Conservation (phyloP, 1,140 invertebrate species). For the Dendrolimus kikuchii region DNA sequence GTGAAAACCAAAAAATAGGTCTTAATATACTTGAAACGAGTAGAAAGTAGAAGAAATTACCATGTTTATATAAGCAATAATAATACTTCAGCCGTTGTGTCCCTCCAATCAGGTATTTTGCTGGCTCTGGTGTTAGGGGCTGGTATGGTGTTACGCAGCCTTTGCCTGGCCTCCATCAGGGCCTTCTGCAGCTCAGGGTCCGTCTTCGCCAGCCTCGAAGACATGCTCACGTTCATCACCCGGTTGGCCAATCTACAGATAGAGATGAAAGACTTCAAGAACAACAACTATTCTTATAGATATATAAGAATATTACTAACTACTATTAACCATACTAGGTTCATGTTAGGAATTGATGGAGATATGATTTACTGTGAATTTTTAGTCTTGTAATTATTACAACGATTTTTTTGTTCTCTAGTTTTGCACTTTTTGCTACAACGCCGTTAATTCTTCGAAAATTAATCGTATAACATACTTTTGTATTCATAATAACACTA, state of each 20-base stretch:
- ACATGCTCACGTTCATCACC: conserved; percentile 94
- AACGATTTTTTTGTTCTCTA: too few relatives aligned
- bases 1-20: not conserved
- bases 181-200: conserved; percentile 91
- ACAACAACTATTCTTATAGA: too few relatives aligned
- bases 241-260: conserved; percentile 90
- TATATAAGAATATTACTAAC: not conserved
- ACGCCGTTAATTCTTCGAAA: too few relatives aligned
- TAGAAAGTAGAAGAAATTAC: not conserved
- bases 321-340: not conserved
- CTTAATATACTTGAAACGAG: not conserved
- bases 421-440: too few relatives aligned
- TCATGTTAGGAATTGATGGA: not conserved
- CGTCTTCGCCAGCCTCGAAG: conserved; percentile 95
- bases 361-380: too few relatives aligned
- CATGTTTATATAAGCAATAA: not conserved
- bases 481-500: too few relatives aligned
- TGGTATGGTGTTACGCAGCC: conserved; percentile 87
- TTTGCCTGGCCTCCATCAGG: conserved; percentile 86
- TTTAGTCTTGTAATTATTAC: too few relatives aligned
- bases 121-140: conserved; percentile 95
- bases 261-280: not conserved
- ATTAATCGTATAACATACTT: too few relatives aligned
- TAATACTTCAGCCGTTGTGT: conserved; percentile 86
- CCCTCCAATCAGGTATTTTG: conserved; percentile 88